A percentile compares a stretch with the other conserved stretches of the same genome.
phyloP scores from a whole-genome alignment of 2,113 vertebrate species.

The Leucoraja erinaceus region DNA sequence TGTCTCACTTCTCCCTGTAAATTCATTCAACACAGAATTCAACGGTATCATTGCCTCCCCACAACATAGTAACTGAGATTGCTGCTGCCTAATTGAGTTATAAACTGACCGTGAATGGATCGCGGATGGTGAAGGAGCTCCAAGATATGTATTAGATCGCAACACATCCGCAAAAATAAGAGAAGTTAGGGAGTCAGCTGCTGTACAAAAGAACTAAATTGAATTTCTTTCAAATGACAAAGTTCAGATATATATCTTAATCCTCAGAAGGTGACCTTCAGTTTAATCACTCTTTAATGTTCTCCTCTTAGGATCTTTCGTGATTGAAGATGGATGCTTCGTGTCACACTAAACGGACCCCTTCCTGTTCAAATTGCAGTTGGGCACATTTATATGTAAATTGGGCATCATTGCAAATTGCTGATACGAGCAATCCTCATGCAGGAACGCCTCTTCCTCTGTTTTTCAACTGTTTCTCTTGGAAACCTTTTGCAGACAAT shows the following conservation, averaged over 20 bases:
- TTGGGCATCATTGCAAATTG: not conserved
- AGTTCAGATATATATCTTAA: conserved; percentile 14
- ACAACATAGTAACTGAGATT: not conserved
- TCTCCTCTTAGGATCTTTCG: not conserved
- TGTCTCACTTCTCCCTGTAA: too few relatives aligned
- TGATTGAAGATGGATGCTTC: not conserved
- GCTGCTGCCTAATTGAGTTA: not conserved
- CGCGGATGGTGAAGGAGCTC: not conserved
- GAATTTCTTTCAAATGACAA: not conserved
- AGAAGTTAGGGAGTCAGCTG: not conserved
- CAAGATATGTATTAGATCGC: not conserved
- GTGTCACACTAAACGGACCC: conserved; percentile 16
- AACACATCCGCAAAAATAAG: not conserved
- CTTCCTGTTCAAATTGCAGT: conserved; percentile 15
- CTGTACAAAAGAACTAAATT: not conserved
- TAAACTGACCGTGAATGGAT: not conserved
- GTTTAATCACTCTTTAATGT: conserved; percentile 11
- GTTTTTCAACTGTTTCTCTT: not conserved
- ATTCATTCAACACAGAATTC: not conserved
- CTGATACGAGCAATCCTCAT: not conserved
- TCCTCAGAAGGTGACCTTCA: conserved; percentile 12
- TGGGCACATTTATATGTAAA: conserved; percentile 19
- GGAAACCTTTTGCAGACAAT: not conserved
- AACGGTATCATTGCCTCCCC: not conserved
- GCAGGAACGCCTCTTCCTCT: not conserved